Conservation (phyloP, 2,888 invertebrate genomes). For the Heliconius aoede region DNA sequence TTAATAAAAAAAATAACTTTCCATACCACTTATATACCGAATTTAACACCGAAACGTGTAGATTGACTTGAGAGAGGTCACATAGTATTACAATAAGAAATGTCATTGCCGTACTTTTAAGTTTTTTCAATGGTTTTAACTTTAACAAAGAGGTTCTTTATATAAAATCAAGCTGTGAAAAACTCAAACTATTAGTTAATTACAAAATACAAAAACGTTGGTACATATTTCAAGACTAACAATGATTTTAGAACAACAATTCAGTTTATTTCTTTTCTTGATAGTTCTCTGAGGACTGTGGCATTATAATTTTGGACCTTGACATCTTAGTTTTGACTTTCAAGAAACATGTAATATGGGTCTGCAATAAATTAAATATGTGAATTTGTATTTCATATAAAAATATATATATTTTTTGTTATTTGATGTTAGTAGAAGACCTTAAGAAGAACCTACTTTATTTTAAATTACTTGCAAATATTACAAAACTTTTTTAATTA, state of each 20-base stretch:
- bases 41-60: neutral
- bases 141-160: too few species aligned
- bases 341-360: neutral
- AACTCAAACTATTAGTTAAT: neutral
- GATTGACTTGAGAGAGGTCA: neutral
- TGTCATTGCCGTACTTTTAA: neutral
- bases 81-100: neutral
- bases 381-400: neutral
- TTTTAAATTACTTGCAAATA: neutral
- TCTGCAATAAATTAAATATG: neutral
- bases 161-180: too few species aligned
- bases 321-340: conserved; percentile 4
- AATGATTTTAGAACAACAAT: neutral
- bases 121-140: neutral
- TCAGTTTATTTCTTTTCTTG: neutral
- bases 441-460: neutral
- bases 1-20: neutral
- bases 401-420: neutral
- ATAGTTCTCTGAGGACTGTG: neutral
- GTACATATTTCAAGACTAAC: neutral
- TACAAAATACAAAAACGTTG: neutral
- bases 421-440: neutral
- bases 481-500: neutral
- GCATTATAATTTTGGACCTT: conserved; percentile 8
- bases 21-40: neutral